A percentile compares a stretch with the other conserved stretches of the same genome.
phyloP scores from a whole-genome alignment of 2,888 invertebrate species.

The Phalera bucephala region DNA sequence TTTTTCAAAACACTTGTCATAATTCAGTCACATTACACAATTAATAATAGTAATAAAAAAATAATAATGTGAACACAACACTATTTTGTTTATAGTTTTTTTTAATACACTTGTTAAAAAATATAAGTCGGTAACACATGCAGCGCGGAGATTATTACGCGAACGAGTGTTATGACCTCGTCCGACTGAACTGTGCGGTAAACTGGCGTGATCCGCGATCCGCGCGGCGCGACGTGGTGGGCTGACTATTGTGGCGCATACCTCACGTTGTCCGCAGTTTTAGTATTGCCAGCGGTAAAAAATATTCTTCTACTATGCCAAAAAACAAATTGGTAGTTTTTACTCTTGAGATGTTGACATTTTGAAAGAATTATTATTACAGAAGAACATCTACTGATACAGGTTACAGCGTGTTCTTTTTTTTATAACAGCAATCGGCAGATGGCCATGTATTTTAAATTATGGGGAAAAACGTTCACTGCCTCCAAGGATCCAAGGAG shows the following conservation, averaged over 20 bases:
- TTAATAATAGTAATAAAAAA: constrained; percentile 15
- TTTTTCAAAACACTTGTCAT: constrained; percentile 81
- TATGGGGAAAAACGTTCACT: too few relatives aligned
- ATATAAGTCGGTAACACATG: constrained; percentile 18
- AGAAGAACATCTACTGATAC: too few relatives aligned
- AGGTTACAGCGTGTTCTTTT: too few relatives aligned
- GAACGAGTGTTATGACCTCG: constrained; percentile 17
- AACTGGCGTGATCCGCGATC: constrained; percentile 10
- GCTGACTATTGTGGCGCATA: constrained; percentile 24
- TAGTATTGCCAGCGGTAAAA: constrained; percentile 22
- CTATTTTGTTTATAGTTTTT: constrained; percentile 21
- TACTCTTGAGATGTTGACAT: too few relatives aligned
- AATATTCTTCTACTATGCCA: constrained; percentile 7
- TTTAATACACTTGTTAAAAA: constrained; percentile 15
- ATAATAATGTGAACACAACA: constrained; percentile 28
- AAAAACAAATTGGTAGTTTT: too few relatives aligned
- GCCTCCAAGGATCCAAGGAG: too few relatives aligned
- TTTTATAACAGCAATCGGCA: too few relatives aligned
- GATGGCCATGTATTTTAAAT: too few relatives aligned
- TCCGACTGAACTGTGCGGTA: constrained; percentile 11
- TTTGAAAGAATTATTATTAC: too few relatives aligned
- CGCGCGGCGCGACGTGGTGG: constrained; percentile 16
- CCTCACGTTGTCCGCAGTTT: constrained; percentile 27
- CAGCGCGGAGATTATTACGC: constrained; percentile 19
- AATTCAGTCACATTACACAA: constrained; percentile 66